Percentiles rank a stretch among this genome's conserved stretches.
phyloP scores from a whole-genome alignment of 2,888 invertebrate species.

The Phorcus lineatus region DNA sequence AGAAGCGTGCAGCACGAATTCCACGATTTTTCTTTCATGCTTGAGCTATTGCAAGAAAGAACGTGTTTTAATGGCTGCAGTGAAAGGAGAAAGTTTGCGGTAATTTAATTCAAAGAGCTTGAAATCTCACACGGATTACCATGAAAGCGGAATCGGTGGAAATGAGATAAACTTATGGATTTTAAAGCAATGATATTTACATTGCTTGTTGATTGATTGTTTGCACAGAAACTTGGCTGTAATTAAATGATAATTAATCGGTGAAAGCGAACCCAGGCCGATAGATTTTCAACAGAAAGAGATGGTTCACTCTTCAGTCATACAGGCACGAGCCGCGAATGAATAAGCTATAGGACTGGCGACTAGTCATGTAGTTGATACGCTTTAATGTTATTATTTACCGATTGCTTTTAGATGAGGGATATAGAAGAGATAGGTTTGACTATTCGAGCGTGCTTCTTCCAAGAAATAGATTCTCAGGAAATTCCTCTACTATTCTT shows the following conservation, averaged over 20 bases:
- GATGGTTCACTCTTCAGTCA: neutral
- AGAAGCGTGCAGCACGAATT: neutral
- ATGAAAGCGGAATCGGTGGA: neutral
- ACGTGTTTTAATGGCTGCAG: too few relatives aligned
- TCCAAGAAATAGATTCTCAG: neutral
- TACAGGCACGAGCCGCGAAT: neutral
- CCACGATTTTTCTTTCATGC: constrained; percentile 2
- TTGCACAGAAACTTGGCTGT: constrained; percentile 3
- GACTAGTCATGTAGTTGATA: constrained; percentile 13
- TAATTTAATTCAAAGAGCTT: neutral
- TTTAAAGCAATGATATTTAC: constrained; percentile 15
- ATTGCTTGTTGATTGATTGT: constrained; percentile 15
- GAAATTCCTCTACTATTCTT: neutral
- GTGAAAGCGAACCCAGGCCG: neutral
- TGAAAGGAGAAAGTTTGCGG: too few relatives aligned
- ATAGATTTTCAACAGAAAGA: neutral
- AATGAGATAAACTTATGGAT: constrained; percentile 24
- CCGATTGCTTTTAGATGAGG: constrained; percentile 19
- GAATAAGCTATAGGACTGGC: constrained; percentile 16
- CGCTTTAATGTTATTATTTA: constrained; percentile 22
- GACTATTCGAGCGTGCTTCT: constrained; percentile 13
- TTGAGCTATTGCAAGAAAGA: neutral
- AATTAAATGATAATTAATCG: constrained; percentile 20
- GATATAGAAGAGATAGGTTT: constrained; percentile 13
- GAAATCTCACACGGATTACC: too few relatives aligned